A percentile compares a stretch with the other conserved stretches of the same genome.
These are phyloP conservation scores for Pediacus dermestoides DNA, from an alignment of 2,888 invertebrate species.

Conservation along the genomic window DNA sequence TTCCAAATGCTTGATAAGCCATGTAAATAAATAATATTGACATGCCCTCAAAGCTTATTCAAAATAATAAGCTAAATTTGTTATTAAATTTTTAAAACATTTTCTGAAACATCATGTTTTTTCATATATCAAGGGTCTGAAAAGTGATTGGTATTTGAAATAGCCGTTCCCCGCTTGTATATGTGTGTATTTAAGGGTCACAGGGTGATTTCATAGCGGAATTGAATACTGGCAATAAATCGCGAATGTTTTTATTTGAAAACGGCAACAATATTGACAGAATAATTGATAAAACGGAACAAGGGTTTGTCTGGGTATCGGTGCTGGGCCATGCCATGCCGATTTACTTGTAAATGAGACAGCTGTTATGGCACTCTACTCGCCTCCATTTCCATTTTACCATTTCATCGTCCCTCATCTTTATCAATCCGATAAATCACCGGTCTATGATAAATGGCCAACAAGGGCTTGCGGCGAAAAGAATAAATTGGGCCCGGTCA, in stretches of 20 bases:
- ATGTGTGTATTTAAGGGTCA: too few species aligned
- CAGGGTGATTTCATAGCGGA: too few species aligned
- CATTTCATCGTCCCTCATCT: constrained; percentile 17
- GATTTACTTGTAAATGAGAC: constrained; percentile 20
- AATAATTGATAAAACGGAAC: constrained; percentile 7
- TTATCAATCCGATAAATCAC: constrained; percentile 27
- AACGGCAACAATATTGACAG: constrained; percentile 6
- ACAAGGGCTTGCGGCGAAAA: constrained; percentile 19
- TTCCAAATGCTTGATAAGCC: too few species aligned
- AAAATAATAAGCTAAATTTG: too few species aligned
- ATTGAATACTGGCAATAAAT: too few species aligned
- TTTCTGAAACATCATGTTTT: too few species aligned
- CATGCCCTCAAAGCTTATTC: too few species aligned
- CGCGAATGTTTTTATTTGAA: not conserved
- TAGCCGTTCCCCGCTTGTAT: too few species aligned
- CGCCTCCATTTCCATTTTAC: constrained; percentile 16
- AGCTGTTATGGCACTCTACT: constrained; percentile 17
- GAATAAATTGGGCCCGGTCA: constrained; percentile 22
- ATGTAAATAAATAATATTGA: too few species aligned
- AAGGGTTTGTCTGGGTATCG: constrained; percentile 4
- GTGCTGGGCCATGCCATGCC: constrained; percentile 4
- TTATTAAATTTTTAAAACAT: too few species aligned
- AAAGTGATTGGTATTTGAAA: too few species aligned
- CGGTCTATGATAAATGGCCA: constrained; percentile 25
- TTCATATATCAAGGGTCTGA: too few species aligned